Evolutionary conservation across 2,797 vertebrate species (phyloP), one percentile per base, ranked within the genome.

Genomic region (Enteromius trimaculatus): DNA sequence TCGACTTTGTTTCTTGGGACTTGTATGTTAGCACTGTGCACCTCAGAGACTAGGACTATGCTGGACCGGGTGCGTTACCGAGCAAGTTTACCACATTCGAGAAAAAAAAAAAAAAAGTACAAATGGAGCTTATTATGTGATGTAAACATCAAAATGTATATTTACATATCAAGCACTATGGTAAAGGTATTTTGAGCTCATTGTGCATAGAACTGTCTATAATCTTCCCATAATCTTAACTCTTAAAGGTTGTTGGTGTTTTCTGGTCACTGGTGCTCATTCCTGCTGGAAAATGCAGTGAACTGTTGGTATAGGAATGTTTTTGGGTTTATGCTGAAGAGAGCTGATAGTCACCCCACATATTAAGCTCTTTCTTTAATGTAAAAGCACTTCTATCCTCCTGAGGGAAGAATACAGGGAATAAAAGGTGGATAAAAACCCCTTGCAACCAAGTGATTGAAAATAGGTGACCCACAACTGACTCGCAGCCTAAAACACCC

Each of bases 381-480:
- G 29, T 44, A 53, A 53, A 49, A 53, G 19, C 29, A 34, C 47
- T 53, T 74, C 5, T 17, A 21, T 53, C 17, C 17, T 34, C 17
- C 47, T 31, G 11, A 72, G 26, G 47, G 29, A 49, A 34, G 11
- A 21, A 23, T 42, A 42, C 39, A 49, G 44, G 29, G 29, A 75
- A 75, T 14, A 14, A 1, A 58, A 55, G 51, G 31, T n/a, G n/a
- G 51, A 58, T 76, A 17, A 76, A 39, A 76, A 16, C 3, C 19
- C 21, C 6, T 53, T 37, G 21, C 31, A 58, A 58, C 7, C 53
- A 58, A 55, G 72, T 76, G 21, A 76, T 76, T 58, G 51, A 76
- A 39, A 76, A 55, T 39, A 76, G 51, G 72, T 76, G 51, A 58
- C 72, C 72, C 72, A 26, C 34, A 58, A 58, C 72, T 55, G 51